phyloP scores from a whole-genome alignment of 2,113 vertebrate species.

The Cinclus cinclus region DNA sequence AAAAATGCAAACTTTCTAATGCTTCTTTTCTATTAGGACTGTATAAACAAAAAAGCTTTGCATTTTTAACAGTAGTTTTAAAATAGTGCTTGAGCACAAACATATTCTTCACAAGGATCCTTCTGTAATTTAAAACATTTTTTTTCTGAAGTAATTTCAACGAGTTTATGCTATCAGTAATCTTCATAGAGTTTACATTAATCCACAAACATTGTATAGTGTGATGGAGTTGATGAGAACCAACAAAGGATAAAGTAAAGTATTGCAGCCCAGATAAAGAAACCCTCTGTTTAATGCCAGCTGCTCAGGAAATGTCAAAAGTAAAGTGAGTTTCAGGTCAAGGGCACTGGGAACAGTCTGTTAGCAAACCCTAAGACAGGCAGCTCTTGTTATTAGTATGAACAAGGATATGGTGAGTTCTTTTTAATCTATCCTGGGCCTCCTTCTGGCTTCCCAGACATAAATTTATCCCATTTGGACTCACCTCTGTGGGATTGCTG shows the following conservation, averaged over 20 bases:
- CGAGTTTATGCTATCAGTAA: neutral
- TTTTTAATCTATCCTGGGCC: constrained; percentile 39
- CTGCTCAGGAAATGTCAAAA: constrained; percentile 65
- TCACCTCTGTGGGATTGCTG: constrained; percentile 22
- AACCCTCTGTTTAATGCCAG: constrained; percentile 66
- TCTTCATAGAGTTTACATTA: constrained; percentile 53
- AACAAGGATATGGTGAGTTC: constrained; percentile 36
- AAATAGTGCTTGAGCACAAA: neutral
- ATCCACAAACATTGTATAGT: constrained; percentile 54
- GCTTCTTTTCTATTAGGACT: neutral
- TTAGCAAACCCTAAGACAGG: constrained; percentile 46
- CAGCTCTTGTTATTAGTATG: constrained; percentile 51
- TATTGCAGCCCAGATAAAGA: constrained; percentile 41
- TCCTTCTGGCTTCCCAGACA: neutral
- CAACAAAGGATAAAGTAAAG: constrained; percentile 61
- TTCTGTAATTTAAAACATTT: neutral
- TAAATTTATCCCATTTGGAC: neutral
- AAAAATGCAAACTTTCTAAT: neutral
- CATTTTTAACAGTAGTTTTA: constrained; percentile 9
- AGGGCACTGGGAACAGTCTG: constrained; percentile 57
- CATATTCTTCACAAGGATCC: neutral
- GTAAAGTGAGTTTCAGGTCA: constrained; percentile 61
- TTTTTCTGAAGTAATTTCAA: constrained; percentile 12
- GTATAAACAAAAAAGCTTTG: neutral
- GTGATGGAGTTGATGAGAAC: constrained; percentile 62